Evolutionary conservation across 2,888 invertebrate species (phyloP).

Genomic region (Ophion slaviceki): DNA sequence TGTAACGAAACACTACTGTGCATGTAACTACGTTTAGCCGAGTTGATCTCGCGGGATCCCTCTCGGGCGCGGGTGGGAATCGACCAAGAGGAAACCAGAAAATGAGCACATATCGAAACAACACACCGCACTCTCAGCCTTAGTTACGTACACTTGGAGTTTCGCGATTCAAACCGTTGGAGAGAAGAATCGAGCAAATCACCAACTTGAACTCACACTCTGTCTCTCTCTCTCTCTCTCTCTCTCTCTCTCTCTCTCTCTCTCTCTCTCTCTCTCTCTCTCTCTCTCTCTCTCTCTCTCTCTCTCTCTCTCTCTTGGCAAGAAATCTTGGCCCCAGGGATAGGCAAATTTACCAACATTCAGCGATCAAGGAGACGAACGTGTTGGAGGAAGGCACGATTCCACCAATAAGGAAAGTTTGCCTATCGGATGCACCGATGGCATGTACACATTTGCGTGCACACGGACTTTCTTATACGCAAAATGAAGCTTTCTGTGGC

Average conservation of each 20-base stretch:
- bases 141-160: slow-evolving; percentile 23
- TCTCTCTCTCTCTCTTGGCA: background rate
- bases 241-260: background rate
- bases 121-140: slow-evolving; percentile 15
- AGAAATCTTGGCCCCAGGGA: background rate
- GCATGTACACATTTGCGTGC: background rate
- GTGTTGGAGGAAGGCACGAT: background rate
- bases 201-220: background rate
- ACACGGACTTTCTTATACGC: background rate
- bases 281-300: background rate
- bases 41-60: background rate
- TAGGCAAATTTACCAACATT: slow-evolving; percentile 1
- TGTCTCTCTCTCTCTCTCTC: background rate
- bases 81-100: slow-evolving; percentile 20
- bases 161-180: background rate
- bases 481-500: too few species aligned
- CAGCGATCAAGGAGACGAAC: slow-evolving; percentile 9
- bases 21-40: background rate
- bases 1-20: slow-evolving; percentile 45
- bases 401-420: slow-evolving; percentile 34
- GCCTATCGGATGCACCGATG: background rate
- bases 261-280: background rate
- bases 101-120: slow-evolving; percentile 42
- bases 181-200: slow-evolving; percentile 15
- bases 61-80: background rate